Evolutionary conservation across 2,113 vertebrate species (phyloP).

Genomic region (Poeciliopsis prolifica): DNA sequence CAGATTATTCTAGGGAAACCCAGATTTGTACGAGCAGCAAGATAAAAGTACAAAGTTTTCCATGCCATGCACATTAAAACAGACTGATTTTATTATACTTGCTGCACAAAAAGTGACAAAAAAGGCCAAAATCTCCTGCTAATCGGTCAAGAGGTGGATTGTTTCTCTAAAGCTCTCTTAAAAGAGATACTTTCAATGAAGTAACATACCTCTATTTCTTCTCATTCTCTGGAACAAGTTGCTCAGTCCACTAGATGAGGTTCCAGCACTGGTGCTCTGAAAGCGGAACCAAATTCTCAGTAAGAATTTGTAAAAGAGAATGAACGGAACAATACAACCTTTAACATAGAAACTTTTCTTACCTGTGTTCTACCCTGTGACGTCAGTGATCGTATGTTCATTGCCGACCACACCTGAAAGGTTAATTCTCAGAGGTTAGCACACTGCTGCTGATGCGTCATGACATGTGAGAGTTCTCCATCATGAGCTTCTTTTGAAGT

Average conservation of each 20-base stretch:
- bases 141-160: too few relatives aligned
- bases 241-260: not conserved
- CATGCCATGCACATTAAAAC: too few relatives aligned
- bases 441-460: not conserved
- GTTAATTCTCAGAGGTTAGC: not conserved
- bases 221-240: not conserved
- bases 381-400: not conserved
- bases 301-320: not conserved
- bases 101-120: too few relatives aligned
- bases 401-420: conserved; percentile 4
- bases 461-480: not conserved
- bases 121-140: too few relatives aligned
- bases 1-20: too few relatives aligned
- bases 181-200: not conserved
- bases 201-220: not conserved
- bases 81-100: too few relatives aligned
- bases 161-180: too few relatives aligned
- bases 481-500: not conserved
- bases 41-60: too few relatives aligned
- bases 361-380: conserved; percentile 1
- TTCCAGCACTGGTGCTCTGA: not conserved
- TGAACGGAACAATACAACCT: not conserved
- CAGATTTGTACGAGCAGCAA: too few relatives aligned
- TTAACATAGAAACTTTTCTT: not conserved
- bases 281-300: not conserved